A percentile compares a stretch with the other conserved stretches of the same genome.
These are phyloP conservation scores for Asarcornis scutulata DNA, from an alignment of 2,113 vertebrate species.

Conservation along the genomic window DNA sequence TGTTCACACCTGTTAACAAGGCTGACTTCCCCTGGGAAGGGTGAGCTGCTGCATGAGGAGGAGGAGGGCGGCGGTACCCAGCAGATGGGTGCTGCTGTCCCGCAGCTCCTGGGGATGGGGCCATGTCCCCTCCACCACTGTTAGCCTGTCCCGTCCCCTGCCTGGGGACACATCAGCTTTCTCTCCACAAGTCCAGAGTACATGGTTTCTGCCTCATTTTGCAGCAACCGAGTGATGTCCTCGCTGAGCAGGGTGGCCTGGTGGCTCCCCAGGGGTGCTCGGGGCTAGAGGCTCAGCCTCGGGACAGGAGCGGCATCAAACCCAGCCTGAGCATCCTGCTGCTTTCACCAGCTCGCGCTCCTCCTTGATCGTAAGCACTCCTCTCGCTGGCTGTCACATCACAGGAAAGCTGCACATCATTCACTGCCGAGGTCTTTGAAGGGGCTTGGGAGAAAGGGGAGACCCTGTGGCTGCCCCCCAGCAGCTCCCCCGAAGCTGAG, in stretches of 20 bases:
- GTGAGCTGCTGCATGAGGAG: neutral
- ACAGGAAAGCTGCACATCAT: accelerated
- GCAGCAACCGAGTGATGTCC: too few species aligned
- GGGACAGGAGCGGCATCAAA: neutral
- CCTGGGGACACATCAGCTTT: too few species aligned
- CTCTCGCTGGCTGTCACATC: neutral
- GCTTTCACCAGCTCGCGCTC: neutral
- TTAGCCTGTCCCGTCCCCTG: too few species aligned
- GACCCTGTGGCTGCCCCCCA: neutral
- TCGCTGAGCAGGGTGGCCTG: accelerated
- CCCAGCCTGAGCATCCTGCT: neutral
- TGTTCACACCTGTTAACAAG: neutral
- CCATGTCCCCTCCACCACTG: too few species aligned
- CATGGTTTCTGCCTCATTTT: too few species aligned
- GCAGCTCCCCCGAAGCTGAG: neutral
- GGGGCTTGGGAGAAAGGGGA: neutral
- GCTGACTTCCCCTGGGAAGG: neutral
- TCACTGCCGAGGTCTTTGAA: neutral
- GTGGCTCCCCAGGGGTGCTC: neutral
- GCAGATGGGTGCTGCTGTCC: neutral
- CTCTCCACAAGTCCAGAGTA: too few species aligned
- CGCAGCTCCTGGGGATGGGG: too few species aligned
- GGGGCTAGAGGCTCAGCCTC: accelerated
- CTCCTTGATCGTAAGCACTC: accelerated
- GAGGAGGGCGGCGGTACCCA: neutral